Conservation (phyloP, 2,888 invertebrate genomes). For the Dasysyrphus albostriatus region DNA sequence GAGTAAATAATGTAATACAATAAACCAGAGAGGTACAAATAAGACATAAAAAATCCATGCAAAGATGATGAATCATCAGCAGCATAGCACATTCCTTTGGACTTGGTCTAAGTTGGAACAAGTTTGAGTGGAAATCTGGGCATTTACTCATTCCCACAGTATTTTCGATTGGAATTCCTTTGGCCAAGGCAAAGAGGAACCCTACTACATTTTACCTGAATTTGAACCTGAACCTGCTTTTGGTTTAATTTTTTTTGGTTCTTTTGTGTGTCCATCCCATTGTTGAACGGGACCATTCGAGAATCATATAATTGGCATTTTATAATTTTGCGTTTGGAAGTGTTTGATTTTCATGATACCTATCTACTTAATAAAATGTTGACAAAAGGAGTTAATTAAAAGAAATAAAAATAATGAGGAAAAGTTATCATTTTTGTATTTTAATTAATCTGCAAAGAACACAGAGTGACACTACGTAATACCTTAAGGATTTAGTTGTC, state of each 20-base stretch:
- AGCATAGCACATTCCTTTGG: slow-evolving; percentile 62
- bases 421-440: not conserved
- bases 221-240: slow-evolving; percentile 30
- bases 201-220: slow-evolving; percentile 10
- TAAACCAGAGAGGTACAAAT: slow-evolving; percentile 50
- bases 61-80: slow-evolving; percentile 67
- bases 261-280: slow-evolving; percentile 23
- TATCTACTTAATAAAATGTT: not conserved
- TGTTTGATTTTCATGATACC: slow-evolving; percentile 31
- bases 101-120: slow-evolving; percentile 42
- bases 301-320: slow-evolving; percentile 65
- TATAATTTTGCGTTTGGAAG: slow-evolving; percentile 46
- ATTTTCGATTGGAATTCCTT: slow-evolving; percentile 48
- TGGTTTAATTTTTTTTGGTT: slow-evolving; percentile 6
- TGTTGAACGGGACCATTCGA: slow-evolving; percentile 59
- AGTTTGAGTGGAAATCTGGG: slow-evolving; percentile 44
- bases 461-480: too few species aligned
- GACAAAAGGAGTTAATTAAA: not conserved
- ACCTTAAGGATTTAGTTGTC: too few species aligned
- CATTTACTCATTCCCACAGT: slow-evolving; percentile 67
- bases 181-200: slow-evolving; percentile 13
- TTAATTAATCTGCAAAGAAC: not conserved
- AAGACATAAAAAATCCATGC: slow-evolving; percentile 71
- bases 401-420: not conserved
- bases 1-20: slow-evolving; percentile 23